A percentile compares a stretch with the other conserved stretches of the same genome.
Conservation (phyloP, 2,797 vertebrate genomes). For the Typhlichthys eigenmanni region DNA sequence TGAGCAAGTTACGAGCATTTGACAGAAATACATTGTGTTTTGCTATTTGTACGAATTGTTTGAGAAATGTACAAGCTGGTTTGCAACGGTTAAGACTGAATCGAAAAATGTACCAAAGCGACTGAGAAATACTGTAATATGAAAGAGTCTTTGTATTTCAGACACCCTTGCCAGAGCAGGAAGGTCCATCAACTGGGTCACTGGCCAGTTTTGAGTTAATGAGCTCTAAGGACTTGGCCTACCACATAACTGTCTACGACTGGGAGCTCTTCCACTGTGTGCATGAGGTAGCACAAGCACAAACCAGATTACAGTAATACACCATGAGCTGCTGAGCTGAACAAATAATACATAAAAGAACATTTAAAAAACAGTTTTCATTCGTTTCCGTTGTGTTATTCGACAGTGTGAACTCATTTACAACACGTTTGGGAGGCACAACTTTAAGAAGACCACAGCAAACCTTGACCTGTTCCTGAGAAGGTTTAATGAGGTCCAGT, state of each 20-base stretch:
- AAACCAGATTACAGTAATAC: background rate
- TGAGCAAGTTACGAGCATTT: no score
- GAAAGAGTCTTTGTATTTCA: conserved; percentile 45
- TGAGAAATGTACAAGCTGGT: no score
- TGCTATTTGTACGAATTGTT: no score
- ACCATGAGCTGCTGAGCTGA: background rate
- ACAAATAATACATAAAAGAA: no score
- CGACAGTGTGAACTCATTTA: conserved; percentile 92
- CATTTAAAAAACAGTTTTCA: no score
- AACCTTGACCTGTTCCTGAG: conserved; percentile 97
- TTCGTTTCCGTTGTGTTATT: background rate
- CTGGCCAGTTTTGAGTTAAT: conserved; percentile 91
- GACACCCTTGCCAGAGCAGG: conserved; percentile 92
- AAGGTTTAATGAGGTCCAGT: conserved; percentile 97
- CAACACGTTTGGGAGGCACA: conserved; percentile 95
- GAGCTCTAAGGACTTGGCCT: conserved; percentile 97
- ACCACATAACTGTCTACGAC: conserved; percentile 94
- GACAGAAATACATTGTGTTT: no score
- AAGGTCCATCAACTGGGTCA: conserved; percentile 87
- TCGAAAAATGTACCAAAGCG: no score
- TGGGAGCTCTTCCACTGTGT: conserved; percentile 99
- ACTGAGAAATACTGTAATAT: background rate
- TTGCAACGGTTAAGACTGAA: no score
- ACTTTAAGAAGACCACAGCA: conserved; percentile 92
- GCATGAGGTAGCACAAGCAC: conserved; percentile 83